Evolutionary conservation across 2,113 vertebrate genomes (phyloP).

Genomic region (Pseudopipra pipra): DNA sequence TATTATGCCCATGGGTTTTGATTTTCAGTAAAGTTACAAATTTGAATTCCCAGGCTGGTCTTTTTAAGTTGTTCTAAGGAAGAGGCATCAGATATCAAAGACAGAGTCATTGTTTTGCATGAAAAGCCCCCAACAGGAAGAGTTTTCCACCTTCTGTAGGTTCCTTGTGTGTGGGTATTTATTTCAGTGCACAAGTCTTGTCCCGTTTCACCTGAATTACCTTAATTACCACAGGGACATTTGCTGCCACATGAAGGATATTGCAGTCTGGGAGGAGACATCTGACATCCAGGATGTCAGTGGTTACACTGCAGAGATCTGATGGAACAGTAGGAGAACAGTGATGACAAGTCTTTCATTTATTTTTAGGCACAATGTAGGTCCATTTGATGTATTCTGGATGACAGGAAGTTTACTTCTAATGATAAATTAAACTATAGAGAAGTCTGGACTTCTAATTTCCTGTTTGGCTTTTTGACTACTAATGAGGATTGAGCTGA

Average conservation of each 20-base stretch:
- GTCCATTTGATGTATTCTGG: not conserved
- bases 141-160: not conserved
- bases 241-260: not conserved
- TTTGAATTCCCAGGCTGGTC: not conserved
- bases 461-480: conserved; percentile 7
- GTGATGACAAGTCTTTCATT: not conserved
- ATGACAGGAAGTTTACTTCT: not conserved
- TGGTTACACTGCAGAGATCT: not conserved
- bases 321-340: not conserved
- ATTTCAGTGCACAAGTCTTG: not conserved
- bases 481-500: not conserved
- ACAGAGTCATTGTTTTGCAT: not conserved
- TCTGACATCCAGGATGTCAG: not conserved
- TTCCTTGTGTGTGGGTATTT: not conserved
- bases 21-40: not conserved
- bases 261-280: not conserved
- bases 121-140: not conserved
- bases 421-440: not conserved
- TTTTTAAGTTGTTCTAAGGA: not conserved
- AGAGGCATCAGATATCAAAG: not conserved
- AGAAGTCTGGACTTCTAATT: not conserved
- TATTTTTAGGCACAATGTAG: not conserved
- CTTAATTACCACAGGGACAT: not conserved
- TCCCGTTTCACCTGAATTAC: not conserved
- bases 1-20: not conserved